Evolutionary conservation across 1,140 invertebrate genomes (phyloP), one percentile per base, ranked within the genome.

Genomic region (Drosophila sturtevanti): DNA sequence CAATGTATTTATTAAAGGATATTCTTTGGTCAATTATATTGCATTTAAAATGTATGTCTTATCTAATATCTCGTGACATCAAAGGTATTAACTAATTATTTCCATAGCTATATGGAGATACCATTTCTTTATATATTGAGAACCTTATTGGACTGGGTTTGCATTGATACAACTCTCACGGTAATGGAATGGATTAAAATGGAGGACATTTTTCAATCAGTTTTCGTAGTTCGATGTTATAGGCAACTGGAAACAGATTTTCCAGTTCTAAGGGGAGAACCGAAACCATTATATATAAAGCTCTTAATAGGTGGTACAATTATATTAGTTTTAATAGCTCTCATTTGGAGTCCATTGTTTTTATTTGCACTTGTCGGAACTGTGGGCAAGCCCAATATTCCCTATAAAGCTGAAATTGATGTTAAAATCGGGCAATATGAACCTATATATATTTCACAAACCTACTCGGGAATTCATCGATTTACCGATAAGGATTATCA

Each of bases 121-220:
- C 99, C 99, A 21, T 99, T 99, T 92, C 92, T 99, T 6, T 98
- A 99, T 92, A 99, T 99, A 92, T 93, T 99, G 60, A 94, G 99
- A 62, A 97, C 98, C 1, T 93, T 99, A 0, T 99, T 99, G 96
- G 99, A 99, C 92, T 99, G 99, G 98, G 98, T 99, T 81, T 99
- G 98, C 97, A 99, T 98, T 0, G 98, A 99, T 87, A 99, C 99
- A 0, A 98, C 98, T 0, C 98, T 99, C 95, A 97, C 97, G 0
- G 94, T 99, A 12, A 97, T 97, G 92, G 98, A 99, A 92, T 99
- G 98, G 98, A 95, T 99, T 34, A 99, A 99, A 93, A 98, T 99
- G 97, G 99, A 99, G 92, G 98, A 99, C 92, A 99, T 99, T 77
- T 99, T 98, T 92, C 96, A 97, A 1, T 97, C 97, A 82, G 96